phyloP scores from a whole-genome alignment of 2,888 invertebrate genomes.

The Apotomis turbidana region DNA sequence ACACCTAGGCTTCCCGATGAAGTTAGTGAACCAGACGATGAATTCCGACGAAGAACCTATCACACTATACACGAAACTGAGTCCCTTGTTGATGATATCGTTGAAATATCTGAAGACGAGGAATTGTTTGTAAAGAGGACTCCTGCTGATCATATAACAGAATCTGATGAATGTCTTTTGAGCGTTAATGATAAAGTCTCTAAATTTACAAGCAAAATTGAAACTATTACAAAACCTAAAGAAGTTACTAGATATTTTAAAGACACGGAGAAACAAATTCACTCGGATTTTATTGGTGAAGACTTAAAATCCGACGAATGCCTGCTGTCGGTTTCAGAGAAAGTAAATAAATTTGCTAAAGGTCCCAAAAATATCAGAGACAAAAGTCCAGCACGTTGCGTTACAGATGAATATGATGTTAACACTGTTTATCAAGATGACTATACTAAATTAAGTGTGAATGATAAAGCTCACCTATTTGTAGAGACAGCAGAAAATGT shows the following conservation, averaged over 20 bases:
- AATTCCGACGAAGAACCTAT: constrained; percentile 68
- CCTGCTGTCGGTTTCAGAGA: constrained; percentile 87
- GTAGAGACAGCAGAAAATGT: constrained; percentile 85
- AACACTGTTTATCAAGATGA: constrained; percentile 79
- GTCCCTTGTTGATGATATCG: constrained; percentile 83
- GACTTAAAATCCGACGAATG: constrained; percentile 84
- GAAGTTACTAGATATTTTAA: constrained; percentile 60
- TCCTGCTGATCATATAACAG: constrained; percentile 64
- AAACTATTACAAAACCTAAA: constrained; percentile 62
- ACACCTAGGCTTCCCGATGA: constrained; percentile 89
- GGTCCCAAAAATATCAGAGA: constrained; percentile 68
- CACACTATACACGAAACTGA: constrained; percentile 84
- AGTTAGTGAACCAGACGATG: constrained; percentile 90
- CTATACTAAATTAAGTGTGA: constrained; percentile 84
- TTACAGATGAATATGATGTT: constrained; percentile 79
- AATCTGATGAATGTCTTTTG: constrained; percentile 78
- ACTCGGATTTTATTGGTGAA: constrained; percentile 81
- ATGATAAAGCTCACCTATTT: constrained; percentile 86
- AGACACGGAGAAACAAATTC: constrained; percentile 67
- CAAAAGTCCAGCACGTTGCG: constrained; percentile 70
- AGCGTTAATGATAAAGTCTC: constrained; percentile 84
- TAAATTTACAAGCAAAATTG: constrained; percentile 74
- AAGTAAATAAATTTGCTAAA: constrained; percentile 87
- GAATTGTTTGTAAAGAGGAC: constrained; percentile 71
- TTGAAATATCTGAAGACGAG: constrained; percentile 82